Conservation (phyloP, 53 echinoderm and acorn worm genomes). For the Arbacia lixula region DNA sequence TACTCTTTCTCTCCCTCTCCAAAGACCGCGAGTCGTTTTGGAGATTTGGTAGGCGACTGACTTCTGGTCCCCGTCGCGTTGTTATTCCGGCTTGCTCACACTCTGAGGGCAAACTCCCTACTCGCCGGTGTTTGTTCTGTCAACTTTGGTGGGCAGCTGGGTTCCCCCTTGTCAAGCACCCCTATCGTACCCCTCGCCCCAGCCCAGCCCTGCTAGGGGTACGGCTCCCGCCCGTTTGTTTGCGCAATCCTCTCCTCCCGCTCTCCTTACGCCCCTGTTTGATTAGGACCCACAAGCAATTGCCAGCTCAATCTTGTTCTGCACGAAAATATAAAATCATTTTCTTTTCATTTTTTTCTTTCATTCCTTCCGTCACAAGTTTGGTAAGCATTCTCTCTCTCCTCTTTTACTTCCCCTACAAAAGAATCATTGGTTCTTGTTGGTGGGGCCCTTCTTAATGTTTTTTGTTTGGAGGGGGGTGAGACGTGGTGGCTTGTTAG, state of each 20-base stretch:
- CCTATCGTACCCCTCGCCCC: not conserved
- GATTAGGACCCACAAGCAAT: slow-evolving; percentile 37
- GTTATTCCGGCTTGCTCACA: slow-evolving; percentile 35
- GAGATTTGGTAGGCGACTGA: slow-evolving; percentile 57
- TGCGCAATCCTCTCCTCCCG: slow-evolving; percentile 31
- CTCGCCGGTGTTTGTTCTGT: slow-evolving; percentile 54
- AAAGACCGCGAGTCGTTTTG: too few relatives aligned
- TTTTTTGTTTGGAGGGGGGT: slow-evolving; percentile 33
- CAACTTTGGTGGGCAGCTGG: slow-evolving; percentile 59
- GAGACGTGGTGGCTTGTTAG: slow-evolving; percentile 3
- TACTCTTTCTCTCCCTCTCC: not conserved
- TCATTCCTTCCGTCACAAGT: not conserved
- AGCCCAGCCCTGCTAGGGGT: not conserved
- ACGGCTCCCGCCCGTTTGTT: slow-evolving; percentile 21
- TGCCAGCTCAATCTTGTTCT: slow-evolving; percentile 38
- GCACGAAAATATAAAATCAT: slow-evolving; percentile 42
- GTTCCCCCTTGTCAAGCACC: slow-evolving; percentile 11
- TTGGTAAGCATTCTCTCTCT: not conserved
- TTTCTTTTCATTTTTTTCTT: not conserved
- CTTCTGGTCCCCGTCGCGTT: slow-evolving; percentile 39
- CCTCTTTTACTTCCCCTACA: slow-evolving; percentile 2
- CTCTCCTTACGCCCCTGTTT: slow-evolving; percentile 39
- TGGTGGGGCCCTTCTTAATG: too few relatives aligned
- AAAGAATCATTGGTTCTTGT: slow-evolving; percentile 6
- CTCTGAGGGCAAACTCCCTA: slow-evolving; percentile 52